Evolutionary conservation across 2,113 vertebrate genomes (phyloP).

Genomic region (Oncorhynchus clarkii): DNA sequence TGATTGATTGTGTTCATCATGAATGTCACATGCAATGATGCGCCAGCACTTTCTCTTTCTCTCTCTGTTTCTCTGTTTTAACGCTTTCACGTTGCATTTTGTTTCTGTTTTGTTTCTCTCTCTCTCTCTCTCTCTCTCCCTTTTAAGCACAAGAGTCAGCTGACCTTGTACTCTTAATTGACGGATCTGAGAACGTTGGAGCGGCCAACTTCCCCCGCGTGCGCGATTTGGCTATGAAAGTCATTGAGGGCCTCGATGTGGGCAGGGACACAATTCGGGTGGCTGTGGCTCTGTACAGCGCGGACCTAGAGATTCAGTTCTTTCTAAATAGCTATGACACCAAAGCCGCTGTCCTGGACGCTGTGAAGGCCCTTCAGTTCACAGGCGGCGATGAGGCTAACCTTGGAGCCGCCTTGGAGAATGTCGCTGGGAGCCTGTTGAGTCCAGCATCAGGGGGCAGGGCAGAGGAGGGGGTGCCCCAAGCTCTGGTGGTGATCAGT

Average conservation of each 20-base stretch:
- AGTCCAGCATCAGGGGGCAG: constrained; percentile 84
- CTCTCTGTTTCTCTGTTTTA: constrained; percentile 77
- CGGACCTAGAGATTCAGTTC: constrained; percentile 81
- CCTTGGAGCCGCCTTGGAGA: constrained; percentile 86
- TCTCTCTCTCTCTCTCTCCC: constrained; percentile 72
- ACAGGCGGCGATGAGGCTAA: constrained; percentile 84
- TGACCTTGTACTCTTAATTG: constrained; percentile 99
- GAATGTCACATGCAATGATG: constrained; percentile 78
- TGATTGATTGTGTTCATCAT: constrained; percentile 79
- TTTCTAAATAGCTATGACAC: constrained; percentile 84
- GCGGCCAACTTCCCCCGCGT: constrained; percentile 86
- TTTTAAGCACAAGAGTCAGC: constrained; percentile 92
- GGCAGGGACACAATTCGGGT: constrained; percentile 86
- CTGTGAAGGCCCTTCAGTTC: constrained; percentile 82
- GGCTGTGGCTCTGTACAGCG: constrained; percentile 88
- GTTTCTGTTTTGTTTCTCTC: constrained; percentile 76
- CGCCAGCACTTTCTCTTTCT: constrained; percentile 74
- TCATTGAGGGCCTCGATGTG: constrained; percentile 88
- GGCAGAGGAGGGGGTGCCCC: constrained; percentile 87
- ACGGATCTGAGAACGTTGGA: constrained; percentile 97
- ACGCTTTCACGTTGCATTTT: constrained; percentile 92
- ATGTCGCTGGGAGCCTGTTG: constrained; percentile 83
- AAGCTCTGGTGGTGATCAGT: constrained; percentile 88
- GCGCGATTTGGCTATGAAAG: constrained; percentile 89
- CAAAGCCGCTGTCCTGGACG: constrained; percentile 82